Base-by-base conservation (phyloP, 2,113 vertebrate species). In the Proterorhinus semilunaris region DNA sequence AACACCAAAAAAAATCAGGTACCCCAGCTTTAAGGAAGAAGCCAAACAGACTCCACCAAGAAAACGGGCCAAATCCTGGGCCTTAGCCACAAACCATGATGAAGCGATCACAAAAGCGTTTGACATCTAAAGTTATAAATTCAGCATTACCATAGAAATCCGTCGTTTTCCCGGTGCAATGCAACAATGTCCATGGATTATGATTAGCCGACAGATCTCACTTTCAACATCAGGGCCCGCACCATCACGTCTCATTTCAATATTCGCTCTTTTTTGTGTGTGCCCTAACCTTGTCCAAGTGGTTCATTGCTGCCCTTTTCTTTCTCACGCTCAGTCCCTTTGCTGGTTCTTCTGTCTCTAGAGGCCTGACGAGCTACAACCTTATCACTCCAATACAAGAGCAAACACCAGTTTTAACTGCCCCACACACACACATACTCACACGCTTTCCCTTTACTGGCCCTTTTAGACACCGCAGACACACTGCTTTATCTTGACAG, bases 401-500 rank as follows among this genome's bases (percentile, higher is more conserved):
- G 90, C 92, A 90, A 92, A 91, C 90, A 42, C 65, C 82, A 84
- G 84, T 84, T 85, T 91, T 84, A 78, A 80, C 76, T 8, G 82
- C 76, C 52, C 16, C 13, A 65, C 72, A 45, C 89, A 36, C 27
- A 36, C 27, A 36, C 27, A n/a, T n/a, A 36, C 27, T 36, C 27
- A 36, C 27, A 36, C 27, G 4, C 81, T 87, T 88, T 6, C 53
- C 4, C 17, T 21, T 21, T 85, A 81, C 86, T 85, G 80, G 62
- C 53, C 84, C 86, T 91, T 89, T 85, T 77, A 90, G 84, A 91
- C 89, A 87, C 75, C 66, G 81, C 87, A 87, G 85, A 87, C 90
- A 87, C 81, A 87, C 80, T 81, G 84, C 87, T 91, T 92, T 91
- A 92, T 90, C 90, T 91, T 89, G 86, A 90, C 91, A 87, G 90